Percentiles rank a stretch among this genome's conserved stretches.
These are phyloP conservation scores for Plebejus melissa DNA, from an alignment of 2,888 invertebrate genomes.

Conservation along the genomic window DNA sequence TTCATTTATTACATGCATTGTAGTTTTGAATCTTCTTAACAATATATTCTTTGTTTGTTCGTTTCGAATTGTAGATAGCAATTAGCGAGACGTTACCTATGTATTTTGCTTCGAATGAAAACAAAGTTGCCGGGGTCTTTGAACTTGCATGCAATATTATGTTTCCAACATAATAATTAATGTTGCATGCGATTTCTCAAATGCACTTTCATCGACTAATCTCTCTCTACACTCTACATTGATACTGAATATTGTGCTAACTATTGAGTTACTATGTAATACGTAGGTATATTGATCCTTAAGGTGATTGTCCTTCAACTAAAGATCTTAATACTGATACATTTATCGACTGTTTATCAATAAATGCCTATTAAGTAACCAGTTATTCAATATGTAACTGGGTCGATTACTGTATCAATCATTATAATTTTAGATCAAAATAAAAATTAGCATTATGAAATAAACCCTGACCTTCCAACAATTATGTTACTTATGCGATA, in stretches of 20 bases:
- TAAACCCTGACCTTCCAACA: slow-evolving; percentile 21
- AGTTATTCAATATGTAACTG: background rate
- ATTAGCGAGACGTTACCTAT: background rate
- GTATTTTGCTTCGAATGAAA: background rate
- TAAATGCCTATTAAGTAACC: background rate
- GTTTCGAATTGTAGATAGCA: background rate
- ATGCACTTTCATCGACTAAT: slow-evolving; percentile 10
- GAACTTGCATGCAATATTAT: background rate
- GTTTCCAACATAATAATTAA: background rate
- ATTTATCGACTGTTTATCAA: background rate
- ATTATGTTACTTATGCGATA: slow-evolving; percentile 16
- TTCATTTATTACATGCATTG: too few relatives aligned
- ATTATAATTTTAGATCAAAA: background rate
- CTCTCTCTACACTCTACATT: background rate
- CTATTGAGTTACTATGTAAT: background rate
- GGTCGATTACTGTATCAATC: slow-evolving; percentile 2
- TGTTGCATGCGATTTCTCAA: slow-evolving; percentile 3
- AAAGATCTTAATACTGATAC: background rate
- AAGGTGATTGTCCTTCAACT: background rate
- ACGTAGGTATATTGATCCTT: background rate
- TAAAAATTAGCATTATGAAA: slow-evolving; percentile 11
- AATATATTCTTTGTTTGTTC: background rate
- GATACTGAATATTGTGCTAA: background rate
- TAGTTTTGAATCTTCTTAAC: too few relatives aligned
- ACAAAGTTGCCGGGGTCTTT: background rate